A percentile compares a stretch with the other conserved stretches of the same genome.
phyloP scores from a whole-genome alignment of 2,797 vertebrate genomes.

The Anolis apletophallus region DNA sequence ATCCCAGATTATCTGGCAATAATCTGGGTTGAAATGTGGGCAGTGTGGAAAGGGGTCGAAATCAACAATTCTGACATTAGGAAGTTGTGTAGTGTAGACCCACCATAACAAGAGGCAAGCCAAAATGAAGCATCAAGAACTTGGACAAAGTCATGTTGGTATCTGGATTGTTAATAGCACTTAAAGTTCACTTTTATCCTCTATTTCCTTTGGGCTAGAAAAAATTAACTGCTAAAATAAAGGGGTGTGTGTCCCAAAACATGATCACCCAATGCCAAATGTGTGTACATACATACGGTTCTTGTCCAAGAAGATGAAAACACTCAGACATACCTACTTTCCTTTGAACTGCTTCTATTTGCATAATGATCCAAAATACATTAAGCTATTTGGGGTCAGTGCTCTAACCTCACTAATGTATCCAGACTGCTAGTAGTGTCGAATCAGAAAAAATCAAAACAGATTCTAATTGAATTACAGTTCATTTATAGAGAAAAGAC shows the following conservation, averaged over 20 bases:
- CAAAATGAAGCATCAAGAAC: background rate
- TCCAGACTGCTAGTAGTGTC: constrained; percentile 40
- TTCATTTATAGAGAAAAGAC: constrained; percentile 37
- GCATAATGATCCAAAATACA: constrained; percentile 49
- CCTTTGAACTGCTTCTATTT: constrained; percentile 47
- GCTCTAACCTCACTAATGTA: constrained; percentile 62
- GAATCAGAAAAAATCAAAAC: constrained; percentile 43
- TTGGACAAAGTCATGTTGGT: background rate
- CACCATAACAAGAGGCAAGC: background rate
- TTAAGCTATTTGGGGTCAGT: constrained; percentile 58
- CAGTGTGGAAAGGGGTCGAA: too few relatives aligned
- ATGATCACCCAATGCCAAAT: too few relatives aligned
- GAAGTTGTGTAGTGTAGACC: background rate
- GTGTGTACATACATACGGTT: background rate
- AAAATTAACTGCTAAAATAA: background rate
- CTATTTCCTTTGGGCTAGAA: constrained; percentile 22
- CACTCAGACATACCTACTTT: constrained; percentile 21
- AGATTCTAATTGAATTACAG: constrained; percentile 66
- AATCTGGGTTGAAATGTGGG: too few relatives aligned
- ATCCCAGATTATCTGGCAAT: too few relatives aligned
- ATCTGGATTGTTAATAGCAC: background rate
- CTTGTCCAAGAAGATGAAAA: constrained; percentile 23
- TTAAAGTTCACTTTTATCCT: background rate
- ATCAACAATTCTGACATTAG: background rate
- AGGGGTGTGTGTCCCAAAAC: background rate